These are phyloP conservation scores for Lasioglossum oenotherae DNA, from an alignment of 2,888 invertebrate species.

Conservation along the genomic window DNA sequence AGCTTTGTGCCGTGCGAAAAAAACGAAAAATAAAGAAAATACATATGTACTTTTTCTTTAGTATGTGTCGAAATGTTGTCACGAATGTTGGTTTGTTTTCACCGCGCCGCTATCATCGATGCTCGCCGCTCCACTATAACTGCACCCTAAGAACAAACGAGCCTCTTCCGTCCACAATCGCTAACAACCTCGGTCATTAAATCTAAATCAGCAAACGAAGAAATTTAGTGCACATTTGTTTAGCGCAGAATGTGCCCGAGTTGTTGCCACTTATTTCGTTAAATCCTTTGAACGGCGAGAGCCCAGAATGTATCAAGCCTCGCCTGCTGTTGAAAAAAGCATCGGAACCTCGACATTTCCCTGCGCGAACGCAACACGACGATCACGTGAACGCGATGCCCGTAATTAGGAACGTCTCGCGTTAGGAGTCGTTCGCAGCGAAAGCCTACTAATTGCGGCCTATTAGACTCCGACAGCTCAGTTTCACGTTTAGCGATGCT, in stretches of 20 bases:
- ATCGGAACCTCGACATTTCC: neutral
- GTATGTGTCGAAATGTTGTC: no score
- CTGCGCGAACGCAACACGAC: neutral
- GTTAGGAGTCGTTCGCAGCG: slow-evolving; percentile 27
- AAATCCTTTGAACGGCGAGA: neutral
- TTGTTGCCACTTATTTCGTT: neutral
- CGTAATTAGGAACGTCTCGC: slow-evolving; percentile 40
- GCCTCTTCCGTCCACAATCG: neutral
- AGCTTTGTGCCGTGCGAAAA: no score
- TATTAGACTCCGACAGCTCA: slow-evolving; percentile 40
- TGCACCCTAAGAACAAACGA: neutral
- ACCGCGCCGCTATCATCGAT: no score
- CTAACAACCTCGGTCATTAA: neutral
- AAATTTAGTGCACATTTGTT: neutral
- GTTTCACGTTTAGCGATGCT: slow-evolving; percentile 49
- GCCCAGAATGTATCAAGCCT: neutral
- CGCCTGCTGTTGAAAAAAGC: neutral
- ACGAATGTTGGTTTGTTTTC: no score
- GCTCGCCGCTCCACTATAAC: no score
- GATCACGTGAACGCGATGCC: slow-evolving; percentile 27
- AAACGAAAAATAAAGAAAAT: no score
- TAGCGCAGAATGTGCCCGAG: neutral
- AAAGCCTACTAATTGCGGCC: slow-evolving; percentile 56
- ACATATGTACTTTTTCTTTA: no score
- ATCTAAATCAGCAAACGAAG: neutral